These are phyloP conservation scores for Drosophila multiciliata DNA, from an alignment of 2,888 invertebrate genomes.

Conservation along the genomic window DNA sequence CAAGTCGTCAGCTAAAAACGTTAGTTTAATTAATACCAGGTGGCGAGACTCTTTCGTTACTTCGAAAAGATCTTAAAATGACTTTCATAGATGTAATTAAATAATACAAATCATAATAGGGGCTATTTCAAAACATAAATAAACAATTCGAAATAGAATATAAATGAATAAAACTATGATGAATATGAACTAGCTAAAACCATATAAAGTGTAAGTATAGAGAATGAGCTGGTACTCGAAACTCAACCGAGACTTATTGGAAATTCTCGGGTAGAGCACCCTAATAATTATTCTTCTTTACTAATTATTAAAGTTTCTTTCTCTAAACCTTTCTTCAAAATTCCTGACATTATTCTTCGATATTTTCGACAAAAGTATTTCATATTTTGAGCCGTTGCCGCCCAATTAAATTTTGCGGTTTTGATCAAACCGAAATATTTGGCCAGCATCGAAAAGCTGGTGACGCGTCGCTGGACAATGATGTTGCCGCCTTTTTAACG, in stretches of 20 bases:
- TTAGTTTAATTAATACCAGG: constrained; percentile 21
- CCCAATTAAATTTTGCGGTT: constrained; percentile 71
- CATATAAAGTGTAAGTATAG: background rate
- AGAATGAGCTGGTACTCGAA: background rate
- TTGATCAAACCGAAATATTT: constrained; percentile 39
- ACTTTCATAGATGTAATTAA: constrained; percentile 1
- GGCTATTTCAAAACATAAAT: background rate
- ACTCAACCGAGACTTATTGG: background rate
- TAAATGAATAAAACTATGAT: background rate
- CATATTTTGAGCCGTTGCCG: constrained; percentile 55
- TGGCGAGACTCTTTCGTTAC: background rate
- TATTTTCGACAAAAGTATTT: constrained; percentile 55
- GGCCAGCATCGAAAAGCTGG: constrained; percentile 9
- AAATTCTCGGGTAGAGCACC: background rate
- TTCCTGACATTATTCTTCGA: constrained; percentile 8
- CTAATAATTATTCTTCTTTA: background rate
- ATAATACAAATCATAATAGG: background rate
- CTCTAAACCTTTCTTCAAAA: background rate
- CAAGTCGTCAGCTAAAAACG: constrained; percentile 16
- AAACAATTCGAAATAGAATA: too few relatives aligned
- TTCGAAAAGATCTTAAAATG: constrained; percentile 3
- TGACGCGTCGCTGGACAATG: constrained; percentile 30
- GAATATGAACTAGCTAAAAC: background rate
- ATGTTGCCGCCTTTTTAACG: constrained; percentile 55
- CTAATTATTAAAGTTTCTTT: background rate